These are phyloP conservation scores for Dicyrtoma fusca DNA, from an alignment of 2,888 invertebrate genomes.

Conservation along the genomic window DNA sequence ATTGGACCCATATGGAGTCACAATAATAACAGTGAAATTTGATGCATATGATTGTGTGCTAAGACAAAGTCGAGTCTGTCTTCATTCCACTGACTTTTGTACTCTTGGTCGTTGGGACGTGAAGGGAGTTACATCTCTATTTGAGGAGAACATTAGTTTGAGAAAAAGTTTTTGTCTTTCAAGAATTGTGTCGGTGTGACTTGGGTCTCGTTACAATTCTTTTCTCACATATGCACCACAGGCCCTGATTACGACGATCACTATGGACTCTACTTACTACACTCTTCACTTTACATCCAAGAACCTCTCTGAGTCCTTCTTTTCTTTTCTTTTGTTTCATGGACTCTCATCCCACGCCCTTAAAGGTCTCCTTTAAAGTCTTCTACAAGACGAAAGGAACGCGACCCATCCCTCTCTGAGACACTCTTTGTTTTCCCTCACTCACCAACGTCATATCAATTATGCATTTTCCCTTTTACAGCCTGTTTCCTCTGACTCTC, in stretches of 20 bases:
- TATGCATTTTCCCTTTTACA: slow-evolving; percentile 39
- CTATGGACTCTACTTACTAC: background rate
- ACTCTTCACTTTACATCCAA: slow-evolving; percentile 9
- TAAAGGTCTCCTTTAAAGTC: slow-evolving; percentile 38
- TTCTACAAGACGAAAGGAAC: too few relatives aligned
- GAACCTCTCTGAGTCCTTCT: background rate
- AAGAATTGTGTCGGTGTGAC: slow-evolving; percentile 18
- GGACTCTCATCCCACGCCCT: slow-evolving; percentile 39
- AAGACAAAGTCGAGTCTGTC: slow-evolving; percentile 32
- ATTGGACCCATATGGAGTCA: slow-evolving; percentile 43
- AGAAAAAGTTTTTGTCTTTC: slow-evolving; percentile 25
- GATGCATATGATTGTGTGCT: slow-evolving; percentile 38
- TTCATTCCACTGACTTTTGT: background rate
- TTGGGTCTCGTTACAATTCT: slow-evolving; percentile 20
- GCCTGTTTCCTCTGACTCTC: slow-evolving; percentile 7
- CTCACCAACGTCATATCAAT: slow-evolving; percentile 40
- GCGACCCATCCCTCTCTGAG: slow-evolving; percentile 30
- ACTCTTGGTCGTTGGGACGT: too few relatives aligned
- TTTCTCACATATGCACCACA: slow-evolving; percentile 35
- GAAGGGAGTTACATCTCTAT: too few relatives aligned
- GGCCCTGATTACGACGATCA: too few relatives aligned
- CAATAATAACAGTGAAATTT: slow-evolving; percentile 37
- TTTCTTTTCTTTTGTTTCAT: slow-evolving; percentile 35
- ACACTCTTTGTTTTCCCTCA: slow-evolving; percentile 40
- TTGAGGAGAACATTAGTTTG: background rate